Evolutionary conservation across 2,113 vertebrate species (phyloP).

Genomic region (Etheostoma spectabile): DNA sequence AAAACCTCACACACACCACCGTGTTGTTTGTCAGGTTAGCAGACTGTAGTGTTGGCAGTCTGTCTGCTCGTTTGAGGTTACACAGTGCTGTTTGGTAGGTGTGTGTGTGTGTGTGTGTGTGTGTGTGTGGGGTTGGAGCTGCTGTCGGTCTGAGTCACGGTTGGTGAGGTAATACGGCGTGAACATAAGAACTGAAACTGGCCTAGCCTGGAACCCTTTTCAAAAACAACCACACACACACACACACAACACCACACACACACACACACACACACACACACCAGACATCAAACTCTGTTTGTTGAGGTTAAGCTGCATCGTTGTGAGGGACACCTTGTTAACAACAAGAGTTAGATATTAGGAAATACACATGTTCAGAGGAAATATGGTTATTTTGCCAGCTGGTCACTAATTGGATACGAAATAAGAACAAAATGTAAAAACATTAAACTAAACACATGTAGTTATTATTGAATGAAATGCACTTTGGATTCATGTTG

Average conservation of each 20-base stretch:
- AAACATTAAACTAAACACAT: no score
- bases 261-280: not conserved
- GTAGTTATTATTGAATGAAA: no score
- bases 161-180: conserved; percentile 41
- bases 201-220: conserved; percentile 49
- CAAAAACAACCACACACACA: conserved; percentile 15
- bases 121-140: no score
- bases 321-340: not conserved
- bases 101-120: no score
- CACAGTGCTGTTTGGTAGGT: not conserved
- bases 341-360: not conserved
- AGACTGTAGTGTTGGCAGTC: not conserved
- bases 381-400: not conserved
- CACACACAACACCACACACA: conserved; percentile 4
- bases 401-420: no score
- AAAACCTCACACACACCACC: no score
- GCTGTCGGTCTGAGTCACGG: conserved; percentile 38
- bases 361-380: not conserved
- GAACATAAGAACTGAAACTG: conserved; percentile 39
- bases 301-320: not conserved
- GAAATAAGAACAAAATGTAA: no score
- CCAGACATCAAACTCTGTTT: conserved; percentile 3
- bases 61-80: conserved; percentile 17
- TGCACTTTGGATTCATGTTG: no score
- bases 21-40: conserved; percentile 9